A percentile compares a stretch with the other conserved stretches of the same genome.
Conservation (phyloP, 2,888 invertebrate species). For the Epirrhoe alternata region DNA sequence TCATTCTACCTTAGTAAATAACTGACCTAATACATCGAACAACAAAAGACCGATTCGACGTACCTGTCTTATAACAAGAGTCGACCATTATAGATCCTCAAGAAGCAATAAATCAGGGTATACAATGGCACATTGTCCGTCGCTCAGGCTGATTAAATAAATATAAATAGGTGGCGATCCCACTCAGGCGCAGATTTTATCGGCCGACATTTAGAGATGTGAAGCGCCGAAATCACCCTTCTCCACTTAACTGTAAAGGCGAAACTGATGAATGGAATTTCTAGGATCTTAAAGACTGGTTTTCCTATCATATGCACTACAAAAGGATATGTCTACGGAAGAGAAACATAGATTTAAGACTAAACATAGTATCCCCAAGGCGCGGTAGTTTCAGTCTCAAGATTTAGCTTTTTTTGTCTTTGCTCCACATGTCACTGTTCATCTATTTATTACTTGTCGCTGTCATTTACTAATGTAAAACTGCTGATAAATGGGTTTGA, state of each 20-base stretch:
- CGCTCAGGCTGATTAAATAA: conserved; percentile 81
- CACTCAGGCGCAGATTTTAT: conserved; percentile 78
- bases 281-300: conserved; percentile 36
- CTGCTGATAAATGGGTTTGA: no score
- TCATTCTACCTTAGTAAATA: neutral
- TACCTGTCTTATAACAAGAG: conserved; percentile 49
- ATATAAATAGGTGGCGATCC: conserved; percentile 82
- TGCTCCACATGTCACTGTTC: neutral
- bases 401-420: no score
- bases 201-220: conserved; percentile 68
- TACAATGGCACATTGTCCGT: conserved; percentile 84
- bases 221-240: conserved; percentile 63
- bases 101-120: conserved; percentile 76
- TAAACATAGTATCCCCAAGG: no score
- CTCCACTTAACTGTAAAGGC: conserved; percentile 60
- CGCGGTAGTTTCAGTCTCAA: no score
- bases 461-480: no score
- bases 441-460: neutral
- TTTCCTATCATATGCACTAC: neutral
- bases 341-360: neutral
- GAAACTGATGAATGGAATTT: conserved; percentile 55
- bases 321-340: neutral
- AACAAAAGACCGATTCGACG: conserved; percentile 17
- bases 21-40: neutral
- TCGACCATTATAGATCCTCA: conserved; percentile 54